These are phyloP conservation scores for Dichetophora obliterata DNA, from an alignment of 2,888 invertebrate genomes.

Conservation along the genomic window DNA sequence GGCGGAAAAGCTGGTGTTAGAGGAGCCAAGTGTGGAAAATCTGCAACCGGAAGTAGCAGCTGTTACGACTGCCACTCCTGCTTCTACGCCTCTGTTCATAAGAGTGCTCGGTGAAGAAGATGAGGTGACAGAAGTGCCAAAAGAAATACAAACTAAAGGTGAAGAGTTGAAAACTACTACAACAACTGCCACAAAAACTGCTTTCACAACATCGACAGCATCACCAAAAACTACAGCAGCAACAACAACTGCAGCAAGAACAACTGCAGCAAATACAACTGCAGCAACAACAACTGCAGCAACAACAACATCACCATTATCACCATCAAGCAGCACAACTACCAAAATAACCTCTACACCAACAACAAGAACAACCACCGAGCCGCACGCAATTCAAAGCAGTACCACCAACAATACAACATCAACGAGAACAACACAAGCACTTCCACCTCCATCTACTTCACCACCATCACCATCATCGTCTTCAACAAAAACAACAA, in stretches of 20 bases:
- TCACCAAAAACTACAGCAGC: constrained; percentile 3
- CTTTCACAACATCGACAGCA: constrained; percentile 16
- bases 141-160: constrained; percentile 26
- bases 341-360: constrained; percentile 32
- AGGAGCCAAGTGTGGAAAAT: constrained; percentile 40
- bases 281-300: no score
- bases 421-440: constrained; percentile 25
- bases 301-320: constrained; percentile 31
- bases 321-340: constrained; percentile 30
- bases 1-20: constrained; percentile 12
- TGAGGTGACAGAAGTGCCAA: constrained; percentile 48
- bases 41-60: neutral
- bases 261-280: no score
- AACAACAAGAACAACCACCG: constrained; percentile 19
- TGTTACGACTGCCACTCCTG: constrained; percentile 17
- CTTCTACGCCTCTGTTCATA: constrained; percentile 64
- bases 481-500: constrained; percentile 32
- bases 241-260: neutral
- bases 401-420: constrained; percentile 36
- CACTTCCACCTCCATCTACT: constrained; percentile 33
- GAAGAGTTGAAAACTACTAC: constrained; percentile 36
- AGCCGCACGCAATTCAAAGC: constrained; percentile 39
- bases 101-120: constrained; percentile 64
- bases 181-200: constrained; percentile 33
- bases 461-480: constrained; percentile 34